These are phyloP conservation scores for Argopecten irradians DNA, from an alignment of 1,140 invertebrate genomes.

Conservation along the genomic window DNA sequence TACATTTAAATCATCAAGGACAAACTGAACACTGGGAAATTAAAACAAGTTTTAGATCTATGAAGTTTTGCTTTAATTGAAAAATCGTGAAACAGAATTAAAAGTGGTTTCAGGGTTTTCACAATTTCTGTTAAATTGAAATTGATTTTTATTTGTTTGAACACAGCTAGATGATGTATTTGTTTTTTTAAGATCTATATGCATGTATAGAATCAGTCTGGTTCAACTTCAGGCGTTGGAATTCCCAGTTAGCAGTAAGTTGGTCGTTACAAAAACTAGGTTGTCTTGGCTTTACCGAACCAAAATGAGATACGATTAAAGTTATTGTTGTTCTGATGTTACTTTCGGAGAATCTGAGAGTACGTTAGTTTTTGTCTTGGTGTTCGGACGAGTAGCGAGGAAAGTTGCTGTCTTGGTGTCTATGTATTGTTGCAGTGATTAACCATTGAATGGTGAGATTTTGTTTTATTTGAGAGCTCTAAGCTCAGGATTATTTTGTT, in stretches of 20 bases:
- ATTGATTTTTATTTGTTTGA: no score
- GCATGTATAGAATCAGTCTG: no score
- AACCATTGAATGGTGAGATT: slow-evolving; percentile 17
- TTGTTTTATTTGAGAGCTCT: slow-evolving; percentile 22
- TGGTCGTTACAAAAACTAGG: no score
- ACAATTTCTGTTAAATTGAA: no score
- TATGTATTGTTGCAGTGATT: background rate
- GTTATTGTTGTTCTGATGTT: no score
- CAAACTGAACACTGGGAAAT: background rate
- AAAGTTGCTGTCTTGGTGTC: background rate
- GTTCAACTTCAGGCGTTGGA: no score
- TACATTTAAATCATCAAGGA: background rate
- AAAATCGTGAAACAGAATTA: background rate
- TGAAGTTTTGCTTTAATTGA: background rate
- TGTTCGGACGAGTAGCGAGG: background rate
- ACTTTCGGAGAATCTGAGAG: no score
- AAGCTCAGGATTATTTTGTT: slow-evolving; percentile 11
- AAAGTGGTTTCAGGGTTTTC: no score
- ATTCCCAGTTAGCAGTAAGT: background rate
- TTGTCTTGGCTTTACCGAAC: no score
- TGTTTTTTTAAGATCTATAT: no score
- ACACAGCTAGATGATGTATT: no score
- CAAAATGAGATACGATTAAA: no score
- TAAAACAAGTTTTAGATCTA: background rate
- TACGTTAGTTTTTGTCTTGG: background rate